These are phyloP conservation scores for Dasysyrphus albostriatus DNA, from an alignment of 2,888 invertebrate species.

Conservation along the genomic window DNA sequence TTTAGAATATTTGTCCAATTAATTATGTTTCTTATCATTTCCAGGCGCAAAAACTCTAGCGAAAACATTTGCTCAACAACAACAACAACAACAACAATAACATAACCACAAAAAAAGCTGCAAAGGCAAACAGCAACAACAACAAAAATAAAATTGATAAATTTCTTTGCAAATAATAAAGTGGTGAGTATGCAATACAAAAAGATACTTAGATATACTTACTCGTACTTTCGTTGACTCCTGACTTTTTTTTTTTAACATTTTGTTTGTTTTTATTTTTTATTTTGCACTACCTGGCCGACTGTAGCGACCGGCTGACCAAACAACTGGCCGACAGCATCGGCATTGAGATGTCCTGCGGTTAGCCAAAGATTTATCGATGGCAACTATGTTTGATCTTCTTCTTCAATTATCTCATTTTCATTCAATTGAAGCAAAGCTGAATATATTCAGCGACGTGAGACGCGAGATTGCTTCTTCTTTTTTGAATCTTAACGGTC, in stretches of 20 bases:
- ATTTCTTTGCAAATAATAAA: slow-evolving; percentile 65
- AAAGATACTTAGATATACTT: slow-evolving; percentile 4
- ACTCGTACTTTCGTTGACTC: slow-evolving; percentile 45
- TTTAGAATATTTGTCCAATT: slow-evolving; percentile 74
- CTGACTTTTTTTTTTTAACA: background rate
- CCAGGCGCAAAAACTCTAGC: slow-evolving; percentile 44
- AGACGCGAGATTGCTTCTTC: slow-evolving; percentile 18
- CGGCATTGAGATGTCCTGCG: slow-evolving; percentile 70
- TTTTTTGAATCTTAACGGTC: background rate
- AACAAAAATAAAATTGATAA: slow-evolving; percentile 31
- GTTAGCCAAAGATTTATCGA: slow-evolving; percentile 58
- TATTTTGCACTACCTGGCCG: background rate
- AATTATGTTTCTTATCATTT: slow-evolving; percentile 73
- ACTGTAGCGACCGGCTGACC: background rate
- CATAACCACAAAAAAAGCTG: slow-evolving; percentile 4
- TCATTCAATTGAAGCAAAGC: slow-evolving; percentile 37
- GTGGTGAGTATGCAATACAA: slow-evolving; percentile 38
- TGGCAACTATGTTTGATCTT: slow-evolving; percentile 37
- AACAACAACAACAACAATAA: slow-evolving; percentile 25
- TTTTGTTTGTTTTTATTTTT: background rate
- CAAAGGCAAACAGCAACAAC: slow-evolving; percentile 16
- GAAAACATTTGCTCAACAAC: slow-evolving; percentile 28
- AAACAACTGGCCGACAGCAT: background rate
- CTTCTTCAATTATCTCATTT: slow-evolving; percentile 63
- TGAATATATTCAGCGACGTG: background rate